Evolutionary conservation across 2,888 invertebrate species (phyloP).

Genomic region (Leuctra nigra): DNA sequence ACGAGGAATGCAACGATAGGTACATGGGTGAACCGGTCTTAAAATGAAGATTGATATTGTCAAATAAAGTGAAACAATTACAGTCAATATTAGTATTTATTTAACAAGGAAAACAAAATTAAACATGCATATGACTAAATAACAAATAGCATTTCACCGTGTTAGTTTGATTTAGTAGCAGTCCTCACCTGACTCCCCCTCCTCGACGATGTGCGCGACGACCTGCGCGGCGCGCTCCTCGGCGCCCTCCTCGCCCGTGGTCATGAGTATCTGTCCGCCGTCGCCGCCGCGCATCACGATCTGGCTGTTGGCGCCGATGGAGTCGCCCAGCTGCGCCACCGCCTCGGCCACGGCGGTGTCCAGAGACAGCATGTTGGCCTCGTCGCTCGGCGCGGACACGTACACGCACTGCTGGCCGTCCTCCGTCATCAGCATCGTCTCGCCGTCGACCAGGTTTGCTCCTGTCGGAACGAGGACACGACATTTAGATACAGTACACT

Average conservation of each 20-base stretch:
- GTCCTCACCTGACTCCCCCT: slow-evolving; percentile 44
- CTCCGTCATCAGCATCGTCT: slow-evolving; percentile 67
- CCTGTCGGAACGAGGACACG: slow-evolving; percentile 18
- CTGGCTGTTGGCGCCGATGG: background rate
- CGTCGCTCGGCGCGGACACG: slow-evolving; percentile 55
- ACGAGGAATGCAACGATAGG: too few relatives aligned
- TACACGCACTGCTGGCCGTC: slow-evolving; percentile 66
- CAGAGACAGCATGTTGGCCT: slow-evolving; percentile 34
- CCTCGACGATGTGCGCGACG: slow-evolving; percentile 79
- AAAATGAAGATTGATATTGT: too few relatives aligned
- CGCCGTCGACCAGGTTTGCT: slow-evolving; percentile 47
- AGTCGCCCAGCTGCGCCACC: slow-evolving; percentile 44
- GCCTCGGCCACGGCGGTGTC: slow-evolving; percentile 42
- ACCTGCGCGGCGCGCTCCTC: slow-evolving; percentile 54
- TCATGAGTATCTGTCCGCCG: slow-evolving; percentile 21
- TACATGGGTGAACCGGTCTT: too few relatives aligned
- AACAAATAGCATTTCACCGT: too few relatives aligned
- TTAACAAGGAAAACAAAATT: too few relatives aligned
- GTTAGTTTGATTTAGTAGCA: too few relatives aligned
- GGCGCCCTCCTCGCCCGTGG: slow-evolving; percentile 21
- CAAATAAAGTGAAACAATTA: too few relatives aligned
- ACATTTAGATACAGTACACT: too few relatives aligned
- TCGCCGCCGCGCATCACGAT: slow-evolving; percentile 21
- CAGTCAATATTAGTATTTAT: too few relatives aligned
- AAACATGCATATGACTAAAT: too few relatives aligned